A percentile compares a stretch with the other conserved stretches of the same genome.
Conservation (phyloP, 2,797 vertebrate genomes). For the Presbytis comata region DNA sequence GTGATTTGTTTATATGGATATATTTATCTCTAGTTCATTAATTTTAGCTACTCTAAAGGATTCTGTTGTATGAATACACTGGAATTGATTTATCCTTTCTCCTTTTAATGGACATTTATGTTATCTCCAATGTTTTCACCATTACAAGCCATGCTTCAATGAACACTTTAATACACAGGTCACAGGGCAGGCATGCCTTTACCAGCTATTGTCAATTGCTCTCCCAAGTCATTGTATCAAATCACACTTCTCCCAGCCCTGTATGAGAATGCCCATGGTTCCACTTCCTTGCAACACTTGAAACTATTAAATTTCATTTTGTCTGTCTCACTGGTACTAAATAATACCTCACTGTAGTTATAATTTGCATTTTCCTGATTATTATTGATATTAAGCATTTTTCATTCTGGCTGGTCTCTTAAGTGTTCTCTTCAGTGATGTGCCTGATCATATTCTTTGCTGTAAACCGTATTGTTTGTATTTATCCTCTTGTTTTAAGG, state of each 20-base stretch:
- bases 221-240: neutral
- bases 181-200: neutral
- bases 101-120: conserved; percentile 51
- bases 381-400: neutral
- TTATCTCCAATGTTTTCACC: conserved; percentile 35
- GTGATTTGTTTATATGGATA: conserved; percentile 35
- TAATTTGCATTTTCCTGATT: neutral
- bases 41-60: conserved; percentile 50
- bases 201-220: neutral
- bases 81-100: conserved; percentile 54
- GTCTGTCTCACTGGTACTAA: neutral
- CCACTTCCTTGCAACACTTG: neutral
- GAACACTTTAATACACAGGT: conserved; percentile 32
- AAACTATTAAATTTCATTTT: neutral
- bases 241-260: neutral
- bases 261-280: neutral
- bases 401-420: neutral
- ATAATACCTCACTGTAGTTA: neutral
- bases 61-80: conserved; percentile 7
- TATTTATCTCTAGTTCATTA: conserved; percentile 65
- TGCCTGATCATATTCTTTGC: neutral
- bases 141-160: conserved; percentile 53
- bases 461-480: neutral
- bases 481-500: neutral
- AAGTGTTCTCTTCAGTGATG: neutral